Conservation (phyloP, 2,797 vertebrate species). For the Botia almorhae region DNA sequence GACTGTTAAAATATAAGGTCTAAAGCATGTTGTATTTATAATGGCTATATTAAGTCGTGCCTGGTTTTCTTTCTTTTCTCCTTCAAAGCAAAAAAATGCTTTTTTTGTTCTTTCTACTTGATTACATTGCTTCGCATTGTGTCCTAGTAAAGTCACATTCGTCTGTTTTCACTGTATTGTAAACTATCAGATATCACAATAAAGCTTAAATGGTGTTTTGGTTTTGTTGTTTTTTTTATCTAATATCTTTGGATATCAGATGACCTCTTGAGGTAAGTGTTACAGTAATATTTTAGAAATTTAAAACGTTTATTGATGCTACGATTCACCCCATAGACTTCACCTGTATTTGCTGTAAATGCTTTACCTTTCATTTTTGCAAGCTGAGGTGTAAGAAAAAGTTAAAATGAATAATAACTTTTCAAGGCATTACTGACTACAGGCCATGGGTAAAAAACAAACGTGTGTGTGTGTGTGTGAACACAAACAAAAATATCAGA, state of each 20-base stretch:
- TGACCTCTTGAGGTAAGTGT: too few relatives aligned
- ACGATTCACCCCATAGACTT: too few relatives aligned
- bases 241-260: neutral
- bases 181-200: conserved; percentile 94
- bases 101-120: conserved; percentile 79
- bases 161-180: conserved; percentile 93
- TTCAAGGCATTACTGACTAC: too few relatives aligned
- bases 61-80: conserved; percentile 78
- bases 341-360: too few relatives aligned
- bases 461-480: too few relatives aligned
- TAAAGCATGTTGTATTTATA: conserved; percentile 85
- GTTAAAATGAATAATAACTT: too few relatives aligned
- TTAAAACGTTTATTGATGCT: too few relatives aligned
- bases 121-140: conserved; percentile 89
- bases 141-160: conserved; percentile 87
- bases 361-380: too few relatives aligned
- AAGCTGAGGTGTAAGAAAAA: too few relatives aligned
- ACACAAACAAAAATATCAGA: too few relatives aligned
- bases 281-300: too few relatives aligned
- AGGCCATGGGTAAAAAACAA: too few relatives aligned
- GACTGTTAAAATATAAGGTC: conserved; percentile 79
- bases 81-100: conserved; percentile 72
- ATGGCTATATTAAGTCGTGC: conserved; percentile 81
- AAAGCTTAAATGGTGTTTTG: conserved; percentile 87
- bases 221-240: conserved; percentile 35